Evolutionary conservation across 2,797 vertebrate genomes (phyloP).

Genomic region (Gymnopithys bicolor): DNA sequence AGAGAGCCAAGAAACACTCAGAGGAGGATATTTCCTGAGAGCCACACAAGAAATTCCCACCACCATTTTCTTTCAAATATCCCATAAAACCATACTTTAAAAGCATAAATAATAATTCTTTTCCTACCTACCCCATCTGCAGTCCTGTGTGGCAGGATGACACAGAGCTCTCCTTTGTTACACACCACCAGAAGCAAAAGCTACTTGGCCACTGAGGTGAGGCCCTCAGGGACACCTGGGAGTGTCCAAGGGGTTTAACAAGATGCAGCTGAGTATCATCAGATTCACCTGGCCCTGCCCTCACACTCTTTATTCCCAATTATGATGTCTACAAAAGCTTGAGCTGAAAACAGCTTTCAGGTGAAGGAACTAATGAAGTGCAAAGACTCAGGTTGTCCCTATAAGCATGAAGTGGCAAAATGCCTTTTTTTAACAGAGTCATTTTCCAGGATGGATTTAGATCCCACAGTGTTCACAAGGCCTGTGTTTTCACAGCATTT

Average conservation of each 20-base stretch:
- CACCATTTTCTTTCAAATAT: not conserved
- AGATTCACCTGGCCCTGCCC: not conserved
- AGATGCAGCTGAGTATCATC: not conserved
- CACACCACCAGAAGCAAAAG: not conserved
- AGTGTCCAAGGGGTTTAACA: not conserved
- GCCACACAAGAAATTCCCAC: not conserved
- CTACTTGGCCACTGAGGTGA: fast-evolving
- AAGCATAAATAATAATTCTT: not conserved
- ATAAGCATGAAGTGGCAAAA: constrained; percentile 45
- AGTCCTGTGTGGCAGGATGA: fast-evolving
- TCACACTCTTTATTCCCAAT: not conserved
- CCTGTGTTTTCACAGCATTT: constrained; percentile 56
- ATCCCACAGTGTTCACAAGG: constrained; percentile 38
- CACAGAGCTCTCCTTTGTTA: fast-evolving
- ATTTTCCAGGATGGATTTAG: constrained; percentile 18
- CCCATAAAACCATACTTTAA: not conserved
- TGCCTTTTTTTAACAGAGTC: constrained; percentile 8
- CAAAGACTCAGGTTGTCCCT: not conserved
- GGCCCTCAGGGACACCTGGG: not conserved
- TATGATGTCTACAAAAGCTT: not conserved
- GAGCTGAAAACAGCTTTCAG: constrained; percentile 1
- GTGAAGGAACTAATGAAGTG: not conserved
- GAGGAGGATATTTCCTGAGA: not conserved
- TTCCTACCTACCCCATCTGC: not conserved
- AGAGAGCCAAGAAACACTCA: not conserved